Conservation (phyloP, 2,888 invertebrate genomes). For the Erynnis tages region DNA sequence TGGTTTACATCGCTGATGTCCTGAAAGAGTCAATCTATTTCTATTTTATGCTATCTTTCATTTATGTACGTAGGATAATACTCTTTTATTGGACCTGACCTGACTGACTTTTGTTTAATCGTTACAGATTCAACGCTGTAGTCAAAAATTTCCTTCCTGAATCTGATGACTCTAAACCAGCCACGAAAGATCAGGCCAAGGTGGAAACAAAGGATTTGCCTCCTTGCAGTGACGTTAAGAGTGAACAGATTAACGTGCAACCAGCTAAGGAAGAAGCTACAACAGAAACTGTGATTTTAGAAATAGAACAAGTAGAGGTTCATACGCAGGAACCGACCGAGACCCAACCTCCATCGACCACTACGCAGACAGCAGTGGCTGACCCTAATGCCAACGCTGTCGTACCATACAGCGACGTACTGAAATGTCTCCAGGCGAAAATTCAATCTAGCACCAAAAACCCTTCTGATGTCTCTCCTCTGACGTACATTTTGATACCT, state of each 20-base stretch:
- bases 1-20: too few relatives aligned
- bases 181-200: conserved; percentile 28
- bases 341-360: conserved; percentile 17
- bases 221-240: conserved; percentile 51
- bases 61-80: too few relatives aligned
- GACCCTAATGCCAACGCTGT: conserved; percentile 33
- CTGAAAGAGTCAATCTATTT: too few relatives aligned
- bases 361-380: conserved; percentile 14
- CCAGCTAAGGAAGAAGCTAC: conserved; percentile 30
- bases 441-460: conserved; percentile 40
- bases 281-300: conserved; percentile 20
- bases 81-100: background rate
- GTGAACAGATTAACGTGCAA: conserved; percentile 44
- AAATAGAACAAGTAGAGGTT: conserved; percentile 22
- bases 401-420: conserved; percentile 54
- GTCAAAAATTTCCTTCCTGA: conserved; percentile 61
- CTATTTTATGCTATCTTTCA: too few relatives aligned
- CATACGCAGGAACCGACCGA: conserved; percentile 28
- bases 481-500: conserved; percentile 63
- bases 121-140: conserved; percentile 64
- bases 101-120: background rate
- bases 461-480: conserved; percentile 46
- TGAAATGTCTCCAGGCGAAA: conserved; percentile 61
- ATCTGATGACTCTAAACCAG: conserved; percentile 27
- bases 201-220: conserved; percentile 29